Percentiles rank a stretch among this genome's conserved stretches.
These are phyloP conservation scores for Oreochromis mossambicus DNA, from an alignment of 2,797 vertebrate genomes.

Conservation along the genomic window DNA sequence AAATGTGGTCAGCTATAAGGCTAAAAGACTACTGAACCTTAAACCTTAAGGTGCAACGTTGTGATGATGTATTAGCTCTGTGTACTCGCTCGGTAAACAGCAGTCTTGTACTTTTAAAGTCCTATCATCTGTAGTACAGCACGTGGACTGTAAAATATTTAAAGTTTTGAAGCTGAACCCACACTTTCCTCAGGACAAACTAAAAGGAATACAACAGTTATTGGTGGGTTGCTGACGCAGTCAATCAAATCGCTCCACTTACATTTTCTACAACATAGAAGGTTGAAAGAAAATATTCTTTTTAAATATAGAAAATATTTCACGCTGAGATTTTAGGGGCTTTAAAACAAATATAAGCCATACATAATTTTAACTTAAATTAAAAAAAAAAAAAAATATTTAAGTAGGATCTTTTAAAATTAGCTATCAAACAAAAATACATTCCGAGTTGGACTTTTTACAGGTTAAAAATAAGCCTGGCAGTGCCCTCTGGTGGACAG, in stretches of 20 bases:
- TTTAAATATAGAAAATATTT: not conserved
- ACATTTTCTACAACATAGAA: not conserved
- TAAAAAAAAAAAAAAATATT: not conserved
- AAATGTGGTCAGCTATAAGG: not conserved
- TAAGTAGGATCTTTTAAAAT: not conserved
- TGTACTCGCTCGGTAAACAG: not conserved
- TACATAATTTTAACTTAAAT: not conserved
- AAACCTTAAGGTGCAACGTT: not conserved
- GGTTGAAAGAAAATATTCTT: not conserved
- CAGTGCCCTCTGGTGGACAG: not conserved
- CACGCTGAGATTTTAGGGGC: not conserved
- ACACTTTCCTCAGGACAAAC: not conserved
- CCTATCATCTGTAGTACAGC: not conserved
- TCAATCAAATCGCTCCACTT: not conserved
- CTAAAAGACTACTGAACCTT: not conserved
- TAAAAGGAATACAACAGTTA: not conserved
- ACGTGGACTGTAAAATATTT: not conserved
- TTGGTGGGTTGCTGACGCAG: not conserved
- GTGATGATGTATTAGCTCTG: not conserved
- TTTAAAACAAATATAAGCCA: not conserved
- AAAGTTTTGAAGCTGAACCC: not conserved
- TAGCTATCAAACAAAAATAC: not conserved
- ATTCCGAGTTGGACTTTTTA: not conserved
- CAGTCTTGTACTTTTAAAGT: not conserved
- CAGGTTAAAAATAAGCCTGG: not conserved